A percentile compares a stretch with the other conserved stretches of the same genome.
phyloP scores from a whole-genome alignment of 2,888 invertebrate genomes.

The Actias luna region DNA sequence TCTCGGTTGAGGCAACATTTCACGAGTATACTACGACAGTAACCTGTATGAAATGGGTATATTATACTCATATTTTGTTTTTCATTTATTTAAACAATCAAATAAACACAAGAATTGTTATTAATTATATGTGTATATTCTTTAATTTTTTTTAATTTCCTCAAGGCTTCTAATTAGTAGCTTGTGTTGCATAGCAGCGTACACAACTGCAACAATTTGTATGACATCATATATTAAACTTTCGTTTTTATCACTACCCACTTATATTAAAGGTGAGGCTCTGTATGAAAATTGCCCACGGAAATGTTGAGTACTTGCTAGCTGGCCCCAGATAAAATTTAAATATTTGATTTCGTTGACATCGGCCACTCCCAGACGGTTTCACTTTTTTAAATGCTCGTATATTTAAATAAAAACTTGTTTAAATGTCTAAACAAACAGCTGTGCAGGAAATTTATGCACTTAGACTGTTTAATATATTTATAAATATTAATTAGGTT shows the following conservation, averaged over 20 bases:
- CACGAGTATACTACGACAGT: no score
- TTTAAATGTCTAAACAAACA: slow-evolving; percentile 57
- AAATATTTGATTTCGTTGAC: slow-evolving; percentile 11
- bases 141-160: neutral
- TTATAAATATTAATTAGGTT: neutral
- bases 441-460: slow-evolving; percentile 62
- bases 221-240: slow-evolving; percentile 38
- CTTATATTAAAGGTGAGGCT: slow-evolving; percentile 19
- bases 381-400: slow-evolving; percentile 30
- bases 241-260: slow-evolving; percentile 55
- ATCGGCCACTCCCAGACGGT: slow-evolving; percentile 3
- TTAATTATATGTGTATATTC: no score
- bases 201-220: slow-evolving; percentile 17
- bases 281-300: slow-evolving; percentile 13
- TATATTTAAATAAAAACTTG: slow-evolving; percentile 25
- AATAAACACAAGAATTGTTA: no score
- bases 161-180: neutral
- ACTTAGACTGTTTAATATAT: slow-evolving; percentile 29
- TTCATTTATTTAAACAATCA: no score
- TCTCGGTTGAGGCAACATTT: no score
- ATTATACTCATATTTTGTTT: no score
- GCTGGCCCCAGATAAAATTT: neutral
- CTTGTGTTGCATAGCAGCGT: neutral
- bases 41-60: no score
- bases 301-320: neutral